Evolutionary conservation across 2,888 invertebrate species (phyloP), one percentile per base, ranked within the genome.

Genomic region (Pandemis heparana): DNA sequence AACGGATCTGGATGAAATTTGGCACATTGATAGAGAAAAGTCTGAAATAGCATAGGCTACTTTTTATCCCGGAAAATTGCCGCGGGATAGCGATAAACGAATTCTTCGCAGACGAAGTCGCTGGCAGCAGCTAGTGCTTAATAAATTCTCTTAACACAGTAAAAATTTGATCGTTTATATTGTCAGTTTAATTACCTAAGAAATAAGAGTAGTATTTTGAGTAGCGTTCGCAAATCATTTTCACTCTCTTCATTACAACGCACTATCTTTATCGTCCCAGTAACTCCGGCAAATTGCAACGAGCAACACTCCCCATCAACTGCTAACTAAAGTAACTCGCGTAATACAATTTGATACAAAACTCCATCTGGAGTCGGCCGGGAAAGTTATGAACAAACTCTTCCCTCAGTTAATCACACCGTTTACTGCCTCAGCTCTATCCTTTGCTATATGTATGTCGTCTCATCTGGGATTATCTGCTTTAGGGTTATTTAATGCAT

Each of bases 311-410:
- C 46, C 66, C 48, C 68, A 68, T 61, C 72, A 73, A 69, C 72
- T 62, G 38, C 59, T 68, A 72, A 72, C 72, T 72, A 48, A 59
- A 69, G 68, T 63, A 69, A 73, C 68, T 73, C 59, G 38, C 56
- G 63, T 73, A 69, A 73, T 63, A 73, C 68, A 73, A 73, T 73
- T 69, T 64, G 68, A 69, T 73, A 65, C 65, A 73, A 73, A 73
- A 73, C 73, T 64, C 68, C 73, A 69, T 73, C 73, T 64, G 68
- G 73, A 63, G 56, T 56, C 67, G n/a, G 48, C 48, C 48, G 43
- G 53, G 61, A 46, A 73, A 73, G 68, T 73, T 73, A 69, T 68
- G 63, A 69, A 72, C 67, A 68, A 71, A 69, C 73, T 68, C 68
- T 32, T 60, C 68, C 59, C 41, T 63, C 67, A 62, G 72, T 68